Base-by-base conservation (phyloP, 2,797 vertebrate species). In the Sebastes minor region DNA sequence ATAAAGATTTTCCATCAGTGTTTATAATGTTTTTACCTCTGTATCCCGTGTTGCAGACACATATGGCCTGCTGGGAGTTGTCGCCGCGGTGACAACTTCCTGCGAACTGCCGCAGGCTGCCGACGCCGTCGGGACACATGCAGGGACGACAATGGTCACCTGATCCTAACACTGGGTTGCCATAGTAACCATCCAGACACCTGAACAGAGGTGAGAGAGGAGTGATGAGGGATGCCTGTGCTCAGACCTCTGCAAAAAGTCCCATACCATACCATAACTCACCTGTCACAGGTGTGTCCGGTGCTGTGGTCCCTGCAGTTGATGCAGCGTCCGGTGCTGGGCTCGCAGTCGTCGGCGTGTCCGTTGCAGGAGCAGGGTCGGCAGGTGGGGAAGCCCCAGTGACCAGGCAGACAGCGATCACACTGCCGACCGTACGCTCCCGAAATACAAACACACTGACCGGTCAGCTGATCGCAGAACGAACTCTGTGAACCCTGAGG, bases 111-210 rank as follows among this genome's bases (percentile, higher is more conserved):
- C 97, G 96, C 46, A 94, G 93, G 0, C 97, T 98, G 30, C 92
- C 89, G 0, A 98, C 98, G n/a, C 98, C 98, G 0, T 98, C 97
- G 0, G 99, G 98, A 88, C 99, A 99, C 82, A 96, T 96, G 67
- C 99, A 99, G 32, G 97, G 96, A 12, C 97, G 98, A 83, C 99
- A 99, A 88, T 99, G 97, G 82, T 99, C 97, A 1, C 97, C 98
- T 0, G 98, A 98, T 6, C 97, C 98, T 71, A 99, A 93, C 65
- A 97, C 74, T 0, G 98, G 97, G 85, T 99, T 93, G 2, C 98
- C 99, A 0, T 98, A 99, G 95, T 97, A 99, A 84, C 98, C 97
- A 46, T 93, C 91, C 78, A 97, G 73, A 92, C 99, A 99, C 90
- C 99, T 99, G 84, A 0, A 7, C 28, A 68, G n/a, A 62, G 32